phyloP scores from a whole-genome alignment of 2,888 invertebrate genomes.

The Electrophaes corylata region DNA sequence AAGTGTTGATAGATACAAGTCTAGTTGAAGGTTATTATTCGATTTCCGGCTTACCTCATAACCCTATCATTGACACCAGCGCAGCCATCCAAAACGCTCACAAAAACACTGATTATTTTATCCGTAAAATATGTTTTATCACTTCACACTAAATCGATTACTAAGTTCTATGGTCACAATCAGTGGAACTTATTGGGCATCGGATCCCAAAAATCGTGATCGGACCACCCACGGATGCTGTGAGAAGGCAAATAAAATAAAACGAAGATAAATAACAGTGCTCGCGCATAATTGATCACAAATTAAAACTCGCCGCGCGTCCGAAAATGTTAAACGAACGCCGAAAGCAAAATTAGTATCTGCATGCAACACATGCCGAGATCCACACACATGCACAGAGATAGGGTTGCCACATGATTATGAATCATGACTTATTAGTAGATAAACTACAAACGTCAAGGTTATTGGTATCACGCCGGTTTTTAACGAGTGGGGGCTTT shows the following conservation, averaged over 20 bases:
- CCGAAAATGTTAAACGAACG: conserved; percentile 78
- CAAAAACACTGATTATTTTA: conserved; percentile 25
- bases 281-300: conserved; percentile 84
- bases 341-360: conserved; percentile 79
- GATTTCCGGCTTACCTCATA: conserved; percentile 16
- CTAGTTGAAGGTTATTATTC: conserved; percentile 2
- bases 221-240: conserved; percentile 80
- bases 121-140: conserved; percentile 35
- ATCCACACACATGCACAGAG: conserved; percentile 45
- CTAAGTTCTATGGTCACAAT: conserved; percentile 70
- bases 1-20: background rate
- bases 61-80: conserved; percentile 22
- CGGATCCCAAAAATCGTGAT: conserved; percentile 77
- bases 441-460: background rate
- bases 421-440: background rate
- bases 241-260: conserved; percentile 82
- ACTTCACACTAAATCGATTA: conserved; percentile 46
- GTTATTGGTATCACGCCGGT: background rate
- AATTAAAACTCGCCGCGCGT: conserved; percentile 82
- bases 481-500: background rate
- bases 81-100: conserved; percentile 19
- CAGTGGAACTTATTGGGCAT: conserved; percentile 77
- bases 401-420: conserved; percentile 19
- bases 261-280: conserved; percentile 82
- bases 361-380: conserved; percentile 47